These are phyloP conservation scores for Saguinus imperator DNA, from an alignment of 2,113 vertebrate genomes.

Conservation along the genomic window DNA sequence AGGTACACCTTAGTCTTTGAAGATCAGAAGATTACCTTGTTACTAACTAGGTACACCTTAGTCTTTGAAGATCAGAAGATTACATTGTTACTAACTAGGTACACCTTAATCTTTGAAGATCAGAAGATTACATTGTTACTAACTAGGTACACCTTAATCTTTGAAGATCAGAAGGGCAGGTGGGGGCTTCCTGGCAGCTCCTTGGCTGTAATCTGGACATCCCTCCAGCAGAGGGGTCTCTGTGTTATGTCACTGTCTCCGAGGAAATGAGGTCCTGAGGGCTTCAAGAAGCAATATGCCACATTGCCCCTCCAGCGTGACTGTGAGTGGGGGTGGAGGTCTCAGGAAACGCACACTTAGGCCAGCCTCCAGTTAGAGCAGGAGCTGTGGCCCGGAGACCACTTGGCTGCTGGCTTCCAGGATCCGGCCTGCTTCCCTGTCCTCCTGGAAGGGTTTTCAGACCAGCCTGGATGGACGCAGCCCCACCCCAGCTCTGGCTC, in stretches of 20 bases:
- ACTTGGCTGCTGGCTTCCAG: not conserved
- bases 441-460: not conserved
- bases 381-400: not conserved
- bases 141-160: not conserved
- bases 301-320: no score
- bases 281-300: not conserved
- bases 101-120: not conserved
- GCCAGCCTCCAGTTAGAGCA: not conserved
- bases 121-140: not conserved
- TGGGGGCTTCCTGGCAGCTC: not conserved
- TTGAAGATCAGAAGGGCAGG: not conserved
- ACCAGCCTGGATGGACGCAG: rapidly evolving
- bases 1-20: not conserved
- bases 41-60: no score
- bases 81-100: no score
- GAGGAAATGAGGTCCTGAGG: no score
- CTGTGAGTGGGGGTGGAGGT: not conserved
- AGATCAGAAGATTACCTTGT: not conserved
- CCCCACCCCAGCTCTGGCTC: not conserved
- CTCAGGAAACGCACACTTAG: rapidly evolving
- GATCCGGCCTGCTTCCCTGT: rapidly evolving
- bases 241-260: not conserved
- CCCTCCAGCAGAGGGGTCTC: not conserved
- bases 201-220: not conserved
- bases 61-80: not conserved